A percentile compares a stretch with the other conserved stretches of the same genome.
phyloP scores from a whole-genome alignment of 2,797 vertebrate genomes.

The Falco biarmicus region DNA sequence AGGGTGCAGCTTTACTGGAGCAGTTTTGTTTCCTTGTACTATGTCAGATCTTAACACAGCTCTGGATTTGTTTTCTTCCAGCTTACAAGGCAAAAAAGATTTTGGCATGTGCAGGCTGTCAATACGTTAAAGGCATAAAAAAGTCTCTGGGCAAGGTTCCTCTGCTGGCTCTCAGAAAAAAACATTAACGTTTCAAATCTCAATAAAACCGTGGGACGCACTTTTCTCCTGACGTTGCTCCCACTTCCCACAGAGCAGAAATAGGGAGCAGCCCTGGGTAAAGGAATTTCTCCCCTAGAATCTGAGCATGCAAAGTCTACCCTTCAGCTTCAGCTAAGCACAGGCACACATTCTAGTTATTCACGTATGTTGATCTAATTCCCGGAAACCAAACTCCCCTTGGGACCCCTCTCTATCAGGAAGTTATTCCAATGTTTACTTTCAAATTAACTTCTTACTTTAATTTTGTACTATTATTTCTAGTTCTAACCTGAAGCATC shows the following conservation, averaged over 20 bases:
- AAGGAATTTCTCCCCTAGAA: background rate
- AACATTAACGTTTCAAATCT: rapidly evolving
- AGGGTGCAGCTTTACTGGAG: background rate
- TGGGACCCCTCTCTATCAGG: background rate
- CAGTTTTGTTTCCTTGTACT: background rate
- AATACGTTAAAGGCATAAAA: background rate
- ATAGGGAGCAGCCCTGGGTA: background rate
- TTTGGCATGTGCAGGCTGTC: background rate
- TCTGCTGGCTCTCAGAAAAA: background rate
- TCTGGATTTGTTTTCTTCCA: background rate
- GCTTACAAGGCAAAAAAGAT: background rate
- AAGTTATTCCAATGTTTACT: background rate
- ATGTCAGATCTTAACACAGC: background rate
- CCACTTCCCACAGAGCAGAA: background rate
- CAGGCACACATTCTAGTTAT: background rate
- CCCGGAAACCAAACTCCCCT: background rate
- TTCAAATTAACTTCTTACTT: background rate
- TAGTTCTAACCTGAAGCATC: background rate
- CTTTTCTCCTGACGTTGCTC: background rate
- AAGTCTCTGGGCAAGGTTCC: background rate
- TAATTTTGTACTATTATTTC: background rate
- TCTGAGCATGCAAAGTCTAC: rapidly evolving
- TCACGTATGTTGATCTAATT: background rate
- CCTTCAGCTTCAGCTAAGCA: background rate
- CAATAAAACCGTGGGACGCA: rapidly evolving